phyloP scores from a whole-genome alignment of 2,888 invertebrate genomes.

The Nomada fabriciana region DNA sequence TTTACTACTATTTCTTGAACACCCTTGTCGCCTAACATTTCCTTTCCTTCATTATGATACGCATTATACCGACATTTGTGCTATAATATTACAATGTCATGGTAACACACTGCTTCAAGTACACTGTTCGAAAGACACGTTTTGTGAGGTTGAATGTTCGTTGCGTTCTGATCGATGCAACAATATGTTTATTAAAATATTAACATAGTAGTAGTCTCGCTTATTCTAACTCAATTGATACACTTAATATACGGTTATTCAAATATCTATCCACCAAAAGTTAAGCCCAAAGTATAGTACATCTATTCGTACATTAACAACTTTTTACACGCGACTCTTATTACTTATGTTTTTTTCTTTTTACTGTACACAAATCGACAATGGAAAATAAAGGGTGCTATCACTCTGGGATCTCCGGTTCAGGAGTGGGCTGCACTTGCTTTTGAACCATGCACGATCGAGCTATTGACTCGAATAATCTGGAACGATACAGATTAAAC shows the following conservation, averaged over 20 bases:
- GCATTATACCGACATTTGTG: slow-evolving; percentile 68
- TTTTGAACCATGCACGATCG: slow-evolving; percentile 97
- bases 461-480: slow-evolving; percentile 98
- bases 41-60: slow-evolving; percentile 53
- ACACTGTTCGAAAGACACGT: slow-evolving; percentile 79
- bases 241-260: slow-evolving; percentile 77
- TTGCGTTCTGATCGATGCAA: slow-evolving; percentile 78
- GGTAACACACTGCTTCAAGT: slow-evolving; percentile 64
- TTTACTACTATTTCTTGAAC: slow-evolving; percentile 65
- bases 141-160: slow-evolving; percentile 77
- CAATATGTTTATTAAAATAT: slow-evolving; percentile 82
- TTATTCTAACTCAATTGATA: slow-evolving; percentile 74
- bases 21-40: slow-evolving; percentile 56
- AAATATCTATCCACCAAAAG: slow-evolving; percentile 74
- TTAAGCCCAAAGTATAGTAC: slow-evolving; percentile 81
- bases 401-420: slow-evolving; percentile 89
- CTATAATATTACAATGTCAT: slow-evolving; percentile 67
- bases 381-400: slow-evolving; percentile 79
- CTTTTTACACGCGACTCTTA: slow-evolving; percentile 82
- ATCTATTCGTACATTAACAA: slow-evolving; percentile 81
- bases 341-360: slow-evolving; percentile 75
- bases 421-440: slow-evolving; percentile 88
- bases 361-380: slow-evolving; percentile 81
- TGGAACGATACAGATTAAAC: slow-evolving; percentile 83
- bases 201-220: slow-evolving; percentile 81